A percentile compares a stretch with the other conserved stretches of the same genome.
Conservation (phyloP, 2,113 vertebrate species). For the Sapayoa aenigma region DNA sequence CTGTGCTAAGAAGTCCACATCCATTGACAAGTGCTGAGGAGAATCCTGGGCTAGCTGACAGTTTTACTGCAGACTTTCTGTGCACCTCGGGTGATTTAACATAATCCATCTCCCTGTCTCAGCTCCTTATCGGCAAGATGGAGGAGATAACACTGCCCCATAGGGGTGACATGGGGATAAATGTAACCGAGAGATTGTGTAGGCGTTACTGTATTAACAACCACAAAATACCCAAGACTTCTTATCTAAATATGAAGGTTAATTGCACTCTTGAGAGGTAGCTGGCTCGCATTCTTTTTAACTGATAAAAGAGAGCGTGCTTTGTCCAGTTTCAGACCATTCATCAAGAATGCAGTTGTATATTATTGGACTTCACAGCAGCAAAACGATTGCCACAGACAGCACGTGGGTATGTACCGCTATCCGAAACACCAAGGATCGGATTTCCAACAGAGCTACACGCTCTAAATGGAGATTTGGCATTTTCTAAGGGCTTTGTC, state of each 20-base stretch:
- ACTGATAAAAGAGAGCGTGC: background rate
- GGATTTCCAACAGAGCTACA: background rate
- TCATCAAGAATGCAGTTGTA: background rate
- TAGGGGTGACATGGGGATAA: background rate
- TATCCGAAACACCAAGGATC: background rate
- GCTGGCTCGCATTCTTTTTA: background rate
- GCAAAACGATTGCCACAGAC: background rate
- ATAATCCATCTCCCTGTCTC: background rate
- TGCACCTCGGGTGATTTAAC: background rate
- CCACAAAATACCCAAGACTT: background rate
- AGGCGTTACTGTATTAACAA: background rate
- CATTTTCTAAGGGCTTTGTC: slow-evolving; percentile 7
- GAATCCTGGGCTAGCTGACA: background rate
- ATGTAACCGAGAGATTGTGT: background rate
- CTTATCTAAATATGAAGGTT: background rate
- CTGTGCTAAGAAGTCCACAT: background rate
- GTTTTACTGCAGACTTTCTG: background rate
- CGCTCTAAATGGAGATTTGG: background rate
- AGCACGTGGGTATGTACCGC: background rate
- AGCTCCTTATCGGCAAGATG: background rate
- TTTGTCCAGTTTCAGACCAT: background rate
- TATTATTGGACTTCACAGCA: background rate
- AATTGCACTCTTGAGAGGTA: background rate
- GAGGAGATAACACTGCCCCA: background rate
- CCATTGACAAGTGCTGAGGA: background rate